Evolutionary conservation across 2,888 invertebrate genomes (phyloP).

Genomic region (Bedellia somnulentella): DNA sequence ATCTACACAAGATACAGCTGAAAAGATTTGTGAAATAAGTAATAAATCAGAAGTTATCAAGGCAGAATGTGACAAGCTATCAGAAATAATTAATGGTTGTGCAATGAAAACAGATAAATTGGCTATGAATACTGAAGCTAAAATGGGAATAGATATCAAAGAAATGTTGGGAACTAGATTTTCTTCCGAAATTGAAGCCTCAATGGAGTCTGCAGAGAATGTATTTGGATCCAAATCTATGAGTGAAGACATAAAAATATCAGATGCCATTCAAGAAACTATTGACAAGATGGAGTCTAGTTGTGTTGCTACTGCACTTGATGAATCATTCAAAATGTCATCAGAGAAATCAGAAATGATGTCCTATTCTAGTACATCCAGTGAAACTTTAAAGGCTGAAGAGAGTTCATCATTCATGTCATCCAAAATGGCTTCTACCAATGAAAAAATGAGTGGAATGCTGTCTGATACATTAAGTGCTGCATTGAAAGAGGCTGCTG

Average conservation of each 20-base stretch:
- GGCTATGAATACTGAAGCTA: not conserved
- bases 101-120: not conserved
- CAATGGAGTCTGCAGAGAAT: not conserved
- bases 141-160: not conserved
- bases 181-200: too few relatives aligned
- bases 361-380: constrained; percentile 2
- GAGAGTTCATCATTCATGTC: constrained; percentile 5
- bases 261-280: constrained; percentile 11
- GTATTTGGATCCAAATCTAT: constrained; percentile 1
- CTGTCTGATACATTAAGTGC: constrained; percentile 18
- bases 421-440: constrained; percentile 16
- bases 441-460: constrained; percentile 17
- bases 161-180: too few relatives aligned
- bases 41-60: not conserved
- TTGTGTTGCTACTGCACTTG: not conserved
- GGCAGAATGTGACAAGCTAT: not conserved
- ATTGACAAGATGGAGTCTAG: too few relatives aligned
- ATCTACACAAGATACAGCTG: not conserved
- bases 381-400: constrained; percentile 4
- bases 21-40: not conserved
- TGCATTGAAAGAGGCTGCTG: constrained; percentile 22
- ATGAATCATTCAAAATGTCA: not conserved
- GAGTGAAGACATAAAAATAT: constrained; percentile 9
- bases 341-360: constrained; percentile 4
- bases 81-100: not conserved